These are phyloP conservation scores for Pissodes strobi DNA, from an alignment of 1,140 invertebrate species.

Conservation along the genomic window DNA sequence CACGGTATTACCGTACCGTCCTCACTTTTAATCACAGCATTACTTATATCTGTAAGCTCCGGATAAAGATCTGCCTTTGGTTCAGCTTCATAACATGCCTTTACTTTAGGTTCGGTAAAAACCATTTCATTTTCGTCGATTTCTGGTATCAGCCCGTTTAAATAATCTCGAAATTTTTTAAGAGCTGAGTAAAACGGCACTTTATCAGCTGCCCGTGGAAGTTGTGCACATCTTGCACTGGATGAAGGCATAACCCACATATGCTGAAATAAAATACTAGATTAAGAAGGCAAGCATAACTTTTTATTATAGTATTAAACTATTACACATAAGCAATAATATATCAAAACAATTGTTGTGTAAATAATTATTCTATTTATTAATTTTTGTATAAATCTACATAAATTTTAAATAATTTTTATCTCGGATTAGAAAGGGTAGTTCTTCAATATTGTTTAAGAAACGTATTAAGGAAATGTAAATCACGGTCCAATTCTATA, in stretches of 20 bases:
- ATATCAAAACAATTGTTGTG: too few species aligned
- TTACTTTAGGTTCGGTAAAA: slow-evolving; percentile 79
- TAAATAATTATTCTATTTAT: too few species aligned
- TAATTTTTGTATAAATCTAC: too few species aligned
- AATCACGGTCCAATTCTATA: too few species aligned
- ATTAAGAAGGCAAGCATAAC: background rate
- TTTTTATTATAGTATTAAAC: background rate
- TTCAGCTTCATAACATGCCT: slow-evolving; percentile 63
- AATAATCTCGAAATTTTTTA: slow-evolving; percentile 92
- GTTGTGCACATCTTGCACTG: slow-evolving; percentile 91
- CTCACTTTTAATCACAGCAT: slow-evolving; percentile 60
- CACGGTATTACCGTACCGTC: slow-evolving; percentile 68
- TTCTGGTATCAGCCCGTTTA: slow-evolving; percentile 86
- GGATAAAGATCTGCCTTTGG: slow-evolving; percentile 54
- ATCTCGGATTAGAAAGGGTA: too few species aligned
- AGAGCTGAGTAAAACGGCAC: slow-evolving; percentile 95
- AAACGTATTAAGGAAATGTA: too few species aligned
- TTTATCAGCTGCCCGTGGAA: slow-evolving; percentile 94
- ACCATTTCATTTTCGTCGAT: slow-evolving; percentile 91
- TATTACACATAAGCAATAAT: background rate
- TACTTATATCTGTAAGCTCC: slow-evolving; percentile 58
- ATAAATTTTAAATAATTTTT: too few species aligned
- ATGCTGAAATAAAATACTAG: slow-evolving; percentile 68
- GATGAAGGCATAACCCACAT: slow-evolving; percentile 99
- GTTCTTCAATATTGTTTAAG: too few species aligned